Evolutionary conservation across 2,888 invertebrate genomes (phyloP).

Genomic region (Brenthis hecate): DNA sequence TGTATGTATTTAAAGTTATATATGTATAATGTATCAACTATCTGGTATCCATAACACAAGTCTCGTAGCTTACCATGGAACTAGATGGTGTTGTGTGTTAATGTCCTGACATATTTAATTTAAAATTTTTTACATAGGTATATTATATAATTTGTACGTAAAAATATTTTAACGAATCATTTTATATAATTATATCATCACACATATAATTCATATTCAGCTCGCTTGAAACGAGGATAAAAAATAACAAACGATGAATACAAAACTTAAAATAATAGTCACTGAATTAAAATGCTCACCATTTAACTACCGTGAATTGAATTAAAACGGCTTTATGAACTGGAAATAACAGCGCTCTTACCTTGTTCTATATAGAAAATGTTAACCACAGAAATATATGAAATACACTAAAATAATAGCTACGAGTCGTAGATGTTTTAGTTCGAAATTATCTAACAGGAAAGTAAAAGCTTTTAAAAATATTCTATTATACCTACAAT

Average conservation of each 20-base stretch:
- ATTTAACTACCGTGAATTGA: background rate
- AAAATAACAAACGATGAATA: no score
- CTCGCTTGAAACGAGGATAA: no score
- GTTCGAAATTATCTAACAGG: constrained; percentile 2
- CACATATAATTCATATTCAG: no score
- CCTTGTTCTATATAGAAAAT: background rate
- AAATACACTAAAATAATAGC: constrained; percentile 4
- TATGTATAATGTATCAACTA: no score
- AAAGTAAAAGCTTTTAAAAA: constrained; percentile 17
- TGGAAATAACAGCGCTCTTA: background rate
- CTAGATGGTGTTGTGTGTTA: no score
- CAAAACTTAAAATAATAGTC: background rate
- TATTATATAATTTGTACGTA: background rate
- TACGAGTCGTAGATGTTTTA: constrained; percentile 4
- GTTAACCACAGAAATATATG: background rate
- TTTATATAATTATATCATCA: no score
- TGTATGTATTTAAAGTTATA: no score
- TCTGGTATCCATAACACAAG: no score
- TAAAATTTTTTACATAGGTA: no score
- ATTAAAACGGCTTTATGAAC: background rate
- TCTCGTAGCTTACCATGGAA: no score
- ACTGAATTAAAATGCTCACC: background rate
- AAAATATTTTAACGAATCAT: no score
- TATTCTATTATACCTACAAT: constrained; percentile 8
- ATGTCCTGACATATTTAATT: no score